Base-by-base conservation (phyloP, 2,113 vertebrate genomes). In the Spheniscus mendiculus region DNA sequence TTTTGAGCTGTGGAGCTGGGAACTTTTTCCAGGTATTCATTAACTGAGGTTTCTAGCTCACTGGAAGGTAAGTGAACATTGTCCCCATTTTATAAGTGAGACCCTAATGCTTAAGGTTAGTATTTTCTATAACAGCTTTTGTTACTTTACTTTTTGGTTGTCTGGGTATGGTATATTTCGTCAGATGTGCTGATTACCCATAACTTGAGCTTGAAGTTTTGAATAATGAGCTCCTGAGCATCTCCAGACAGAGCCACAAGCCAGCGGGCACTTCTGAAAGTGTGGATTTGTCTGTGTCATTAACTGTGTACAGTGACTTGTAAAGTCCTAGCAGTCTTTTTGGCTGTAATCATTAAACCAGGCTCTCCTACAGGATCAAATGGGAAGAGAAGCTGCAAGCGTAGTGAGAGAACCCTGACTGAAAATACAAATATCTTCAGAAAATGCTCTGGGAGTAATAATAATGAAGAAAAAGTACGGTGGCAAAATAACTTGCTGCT, bases 391-490 rank as follows among this genome's bases (percentile, higher is more conserved):
- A 63, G 84, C 91, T 94, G 77, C 70, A 86, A 95, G 94, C 44
- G 1, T 45, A 78, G 74, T 14, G 56, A 89, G 87, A 71, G 52
- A 92, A 59, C 47, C 66, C 49, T 83, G 93, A 30, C 90, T 90
- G 91, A 76, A 94, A 93, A 96, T 94, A 97, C 80, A 96, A 96
- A 83, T 84, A 89, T 93, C 80, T 89, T 87, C 83, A 79, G 87
- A 97, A 96, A 95, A 93, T 78, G 91, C 93, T 94, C 80, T 85
- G 91, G 95, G 93, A 95, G 74, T 84, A 90, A 73, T 91, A 94
- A 96, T 94, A 91, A 96, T 94, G 95, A 92, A 93, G 90, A 82
- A 90, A 92, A 90, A 93, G 85, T 74, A 73, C 3, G 4, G 80
- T 52, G 87, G 91, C 81, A 89, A 97, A 97, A 97, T 72, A 97